Evolutionary conservation across 2,888 invertebrate species (phyloP), one percentile per base, ranked within the genome.

Genomic region (Glyphotaelius pellucidus): DNA sequence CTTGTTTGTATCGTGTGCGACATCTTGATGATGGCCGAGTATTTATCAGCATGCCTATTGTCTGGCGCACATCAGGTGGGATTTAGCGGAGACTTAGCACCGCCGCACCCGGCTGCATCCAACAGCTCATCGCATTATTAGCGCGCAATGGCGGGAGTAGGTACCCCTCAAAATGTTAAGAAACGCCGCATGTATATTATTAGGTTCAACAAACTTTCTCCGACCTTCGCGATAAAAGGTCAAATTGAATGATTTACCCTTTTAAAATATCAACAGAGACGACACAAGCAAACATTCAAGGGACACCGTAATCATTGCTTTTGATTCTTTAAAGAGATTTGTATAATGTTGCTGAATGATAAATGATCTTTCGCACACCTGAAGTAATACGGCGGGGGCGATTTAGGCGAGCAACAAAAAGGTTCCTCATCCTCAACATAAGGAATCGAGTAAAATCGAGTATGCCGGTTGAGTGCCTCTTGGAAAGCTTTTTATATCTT

Each of bases 371-470:
- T 81, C 25, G 25, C 35, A n/a, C 25, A 38, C 85, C 85, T 12
- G 38, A 25, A 38, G n/a, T 9, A 9, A 9, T 25, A 1, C 67
- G 38, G 25, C 12, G 19, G 35, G 25, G 38, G 31, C 84, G 31
- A 85, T 35, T 38, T 25, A 38, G 84, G 35, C 84, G 81, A 38
- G 11, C 38, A 32, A 35, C 42, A 85, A 19, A 84, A 11, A 85
- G 12, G 38, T 42, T 25, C 38, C 25, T 38, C n/a, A 38, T 81
- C 31, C 19, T 42, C n/a, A 42, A 35, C 85, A 25, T 42, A n/a
- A 85, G 19, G 35, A 85, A 85, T 85, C 85, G n/a, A 42, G 42
- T 85, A 38, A 85, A 85, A 85, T n/a, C 47, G 38, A 42, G 35
- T 86, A n/a, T 14, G 12, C n/a, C 42, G 38, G 83, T 83, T 83